Percentiles rank a stretch among this genome's conserved stretches.
These are phyloP conservation scores for Psittacula echo DNA, from an alignment of 2,797 vertebrate genomes.

Conservation along the genomic window DNA sequence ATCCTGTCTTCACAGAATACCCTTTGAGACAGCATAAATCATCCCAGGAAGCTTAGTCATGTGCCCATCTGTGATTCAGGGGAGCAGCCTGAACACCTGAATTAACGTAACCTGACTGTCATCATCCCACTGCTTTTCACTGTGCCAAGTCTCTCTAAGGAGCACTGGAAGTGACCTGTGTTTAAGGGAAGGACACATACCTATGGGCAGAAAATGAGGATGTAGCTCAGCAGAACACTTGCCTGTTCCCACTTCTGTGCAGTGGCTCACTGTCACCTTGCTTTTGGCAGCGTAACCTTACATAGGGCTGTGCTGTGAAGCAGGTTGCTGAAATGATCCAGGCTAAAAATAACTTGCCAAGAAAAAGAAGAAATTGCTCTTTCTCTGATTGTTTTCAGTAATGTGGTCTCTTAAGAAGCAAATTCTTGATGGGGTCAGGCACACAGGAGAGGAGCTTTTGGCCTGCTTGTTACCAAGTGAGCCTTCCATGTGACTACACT, in stretches of 20 bases:
- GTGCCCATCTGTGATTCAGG: background rate
- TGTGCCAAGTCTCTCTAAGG: background rate
- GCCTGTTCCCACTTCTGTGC: background rate
- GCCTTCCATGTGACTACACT: background rate
- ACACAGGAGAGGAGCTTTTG: background rate
- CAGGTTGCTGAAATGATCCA: background rate
- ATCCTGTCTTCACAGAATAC: background rate
- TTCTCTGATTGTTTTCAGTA: background rate
- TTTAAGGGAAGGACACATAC: background rate
- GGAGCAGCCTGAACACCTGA: conserved; percentile 2
- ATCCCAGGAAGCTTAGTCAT: background rate
- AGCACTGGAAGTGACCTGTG: background rate
- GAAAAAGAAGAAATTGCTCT: background rate
- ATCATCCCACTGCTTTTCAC: background rate
- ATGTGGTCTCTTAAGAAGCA: background rate
- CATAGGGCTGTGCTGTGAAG: background rate
- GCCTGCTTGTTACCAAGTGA: background rate
- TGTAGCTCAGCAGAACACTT: background rate
- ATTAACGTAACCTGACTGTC: background rate
- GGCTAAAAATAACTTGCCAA: background rate
- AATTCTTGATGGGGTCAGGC: background rate
- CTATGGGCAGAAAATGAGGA: background rate
- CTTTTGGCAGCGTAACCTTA: background rate
- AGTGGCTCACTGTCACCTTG: background rate
- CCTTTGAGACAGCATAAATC: conserved; percentile 13